These are phyloP conservation scores for Mamestra brassicae DNA, from an alignment of 2,888 invertebrate genomes.

Conservation along the genomic window DNA sequence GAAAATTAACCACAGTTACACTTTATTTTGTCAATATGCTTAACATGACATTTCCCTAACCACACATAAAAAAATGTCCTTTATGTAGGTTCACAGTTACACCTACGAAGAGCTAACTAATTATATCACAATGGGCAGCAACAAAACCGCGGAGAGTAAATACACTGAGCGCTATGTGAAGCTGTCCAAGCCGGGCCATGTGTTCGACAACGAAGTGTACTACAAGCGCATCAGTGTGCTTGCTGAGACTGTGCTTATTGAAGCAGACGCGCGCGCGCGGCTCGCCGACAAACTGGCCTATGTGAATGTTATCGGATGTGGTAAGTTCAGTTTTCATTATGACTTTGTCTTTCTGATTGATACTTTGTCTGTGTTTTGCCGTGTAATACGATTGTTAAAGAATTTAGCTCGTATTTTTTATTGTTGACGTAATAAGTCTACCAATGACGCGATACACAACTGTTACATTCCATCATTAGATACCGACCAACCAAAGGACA, in stretches of 20 bases:
- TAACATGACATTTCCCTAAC: no score
- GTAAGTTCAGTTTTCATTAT: constrained; percentile 32
- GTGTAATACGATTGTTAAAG: no score
- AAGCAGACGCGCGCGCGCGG: constrained; percentile 91
- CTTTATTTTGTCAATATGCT: no score
- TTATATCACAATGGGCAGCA: constrained; percentile 74
- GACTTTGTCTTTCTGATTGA: neutral
- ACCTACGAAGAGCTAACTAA: constrained; percentile 79
- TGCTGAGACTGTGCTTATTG: constrained; percentile 92
- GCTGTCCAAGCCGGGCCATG: constrained; percentile 59
- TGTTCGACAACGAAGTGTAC: constrained; percentile 86
- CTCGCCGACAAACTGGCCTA: constrained; percentile 89
- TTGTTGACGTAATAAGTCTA: no score
- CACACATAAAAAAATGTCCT: neutral
- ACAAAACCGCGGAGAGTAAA: constrained; percentile 72
- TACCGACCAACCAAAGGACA: no score
- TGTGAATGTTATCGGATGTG: constrained; percentile 92
- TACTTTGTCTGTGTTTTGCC: neutral
- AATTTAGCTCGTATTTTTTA: no score
- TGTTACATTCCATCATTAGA: no score
- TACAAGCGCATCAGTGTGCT: constrained; percentile 89
- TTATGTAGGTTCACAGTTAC: constrained; percentile 79
- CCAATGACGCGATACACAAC: no score
- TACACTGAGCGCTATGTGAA: constrained; percentile 81
- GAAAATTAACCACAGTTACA: no score